Evolutionary conservation across 2,888 invertebrate species (phyloP), one percentile per base, ranked within the genome.

Genomic region (Drosophila nigricruria): DNA sequence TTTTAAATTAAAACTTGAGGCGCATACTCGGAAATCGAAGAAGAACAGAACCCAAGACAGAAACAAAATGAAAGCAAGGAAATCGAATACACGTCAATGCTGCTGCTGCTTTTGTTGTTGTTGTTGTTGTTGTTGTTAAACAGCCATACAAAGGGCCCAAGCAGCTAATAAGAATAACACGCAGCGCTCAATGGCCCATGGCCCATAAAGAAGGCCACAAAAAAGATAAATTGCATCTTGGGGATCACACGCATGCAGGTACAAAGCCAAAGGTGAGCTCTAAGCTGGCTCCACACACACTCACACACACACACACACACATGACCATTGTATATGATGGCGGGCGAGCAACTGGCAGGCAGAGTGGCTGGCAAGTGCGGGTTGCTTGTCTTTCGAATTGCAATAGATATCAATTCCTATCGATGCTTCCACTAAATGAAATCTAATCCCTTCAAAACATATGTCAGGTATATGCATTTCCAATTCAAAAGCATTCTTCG

Each of bases 161-260:
- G 66, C 71, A 56, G 71, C 73, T 79, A 70, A 76, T 79, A 86
- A 88, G 89, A 80, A 75, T 76, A 81, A 81, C 71, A 82, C 82
- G 87, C 83, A 85, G 83, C 85, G 80, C 82, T 67, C 74, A 70
- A 85, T 87, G 74, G 83, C 70, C 89, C 81, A 91, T 91, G 77
- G 84, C 69, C 89, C 82, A 91, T 91, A 90, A 91, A 83, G 85
- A 50, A 84, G 87, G 82, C 90, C 81, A 91, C 92, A 91, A 91
- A 91, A 90, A 90, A 91, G 91, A 91, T 90, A 89, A 86, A 91
- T 91, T 91, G 91, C 91, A 77, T 85, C 79, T 79, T 77, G 70
- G 79, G 83, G 86, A 88, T 82, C 88, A 87, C 84, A 81, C 85
- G 63, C 79, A 73, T 57, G 71, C 36, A 53, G 53, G 53, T 36